These are phyloP conservation scores for Saturnia japonica DNA, from an alignment of 2,888 invertebrate species.

Conservation along the genomic window DNA sequence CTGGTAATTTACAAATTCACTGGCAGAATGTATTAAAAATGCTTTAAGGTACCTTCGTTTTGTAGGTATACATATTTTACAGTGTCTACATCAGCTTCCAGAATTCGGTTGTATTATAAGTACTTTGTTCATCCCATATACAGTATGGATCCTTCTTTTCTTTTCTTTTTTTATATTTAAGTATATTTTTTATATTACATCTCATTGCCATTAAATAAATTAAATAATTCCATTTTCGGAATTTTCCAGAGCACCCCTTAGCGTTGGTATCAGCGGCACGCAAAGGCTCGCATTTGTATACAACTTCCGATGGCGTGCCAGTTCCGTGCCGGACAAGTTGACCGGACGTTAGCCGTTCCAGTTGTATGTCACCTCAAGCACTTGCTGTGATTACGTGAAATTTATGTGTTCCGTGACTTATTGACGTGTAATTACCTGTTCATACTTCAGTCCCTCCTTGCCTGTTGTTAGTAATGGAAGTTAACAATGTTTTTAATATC, in stretches of 20 bases:
- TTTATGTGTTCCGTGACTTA: slow-evolving; percentile 59
- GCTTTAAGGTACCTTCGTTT: too few relatives aligned
- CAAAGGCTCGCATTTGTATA: slow-evolving; percentile 79
- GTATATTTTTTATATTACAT: background rate
- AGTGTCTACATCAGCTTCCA: too few relatives aligned
- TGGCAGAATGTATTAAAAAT: too few relatives aligned
- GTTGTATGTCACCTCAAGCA: slow-evolving; percentile 76
- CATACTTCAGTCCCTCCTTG: slow-evolving; percentile 13
- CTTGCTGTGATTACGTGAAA: slow-evolving; percentile 69
- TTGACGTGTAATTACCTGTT: slow-evolving; percentile 56
- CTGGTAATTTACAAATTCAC: too few relatives aligned
- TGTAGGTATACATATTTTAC: too few relatives aligned
- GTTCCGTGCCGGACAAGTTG: slow-evolving; percentile 58
- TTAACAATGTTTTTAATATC: background rate
- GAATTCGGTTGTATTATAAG: too few relatives aligned
- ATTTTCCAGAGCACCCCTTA: slow-evolving; percentile 42
- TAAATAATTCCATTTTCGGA: slow-evolving; percentile 24
- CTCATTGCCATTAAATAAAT: slow-evolving; percentile 10
- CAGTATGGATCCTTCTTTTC: background rate
- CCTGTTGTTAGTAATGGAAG: background rate
- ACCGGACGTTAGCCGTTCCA: slow-evolving; percentile 67
- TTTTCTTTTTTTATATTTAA: background rate
- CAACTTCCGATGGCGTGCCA: slow-evolving; percentile 63
- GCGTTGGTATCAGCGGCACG: slow-evolving; percentile 55
- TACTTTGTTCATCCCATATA: too few relatives aligned